Base-by-base conservation (phyloP, 2,113 vertebrate species). In the Pterocles orientalis region DNA sequence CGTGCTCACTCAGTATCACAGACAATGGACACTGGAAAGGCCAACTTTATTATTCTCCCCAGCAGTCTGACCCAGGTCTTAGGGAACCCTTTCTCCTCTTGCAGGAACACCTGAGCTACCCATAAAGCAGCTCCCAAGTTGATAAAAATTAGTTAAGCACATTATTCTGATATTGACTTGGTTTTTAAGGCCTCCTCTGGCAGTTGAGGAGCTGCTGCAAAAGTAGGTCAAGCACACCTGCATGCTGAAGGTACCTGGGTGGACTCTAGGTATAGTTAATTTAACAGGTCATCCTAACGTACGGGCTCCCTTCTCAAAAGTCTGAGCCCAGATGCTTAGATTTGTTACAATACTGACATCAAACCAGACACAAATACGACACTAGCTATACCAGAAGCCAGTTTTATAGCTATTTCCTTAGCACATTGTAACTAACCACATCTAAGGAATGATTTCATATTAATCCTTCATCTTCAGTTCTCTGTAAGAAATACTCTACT, bases 371-470 rank as follows among this genome's bases (percentile, higher is more conserved):
- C 33, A 90, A 70, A 94, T 36, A 84, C 1, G 13, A 54, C n/a
- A 53, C 10, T 36, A 62, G 26, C 28, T 64, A 31, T 65, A 86
- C 87, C 91, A 79, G 61, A 86, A 88, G 57, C 45, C 51, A 61
- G 28, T 26, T 76, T 13, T 88, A 87, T 72, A 56, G 73, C 88
- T 90, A 41, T 90, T 95, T 94, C 91, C 89, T 88, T 68, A 77
- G 45, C 72, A 65, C 41, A 15, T 65, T 94, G 79, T 82, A 95
- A 90, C 83, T 71, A 88, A 82, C 53, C 93, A 87, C 94, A 95
- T 95, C 82, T 95, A 97, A 94, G 82, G 56, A 96, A 60, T 57
- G 41, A 95, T 92, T 95, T 97, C 62, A 76, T 84, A 91, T 57
- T 86, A 79, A 70, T 48, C 19, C 82, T 92, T 71, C 94, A 82